Base-by-base conservation (phyloP, 1,140 invertebrate species). In the Theocolax elegans region DNA sequence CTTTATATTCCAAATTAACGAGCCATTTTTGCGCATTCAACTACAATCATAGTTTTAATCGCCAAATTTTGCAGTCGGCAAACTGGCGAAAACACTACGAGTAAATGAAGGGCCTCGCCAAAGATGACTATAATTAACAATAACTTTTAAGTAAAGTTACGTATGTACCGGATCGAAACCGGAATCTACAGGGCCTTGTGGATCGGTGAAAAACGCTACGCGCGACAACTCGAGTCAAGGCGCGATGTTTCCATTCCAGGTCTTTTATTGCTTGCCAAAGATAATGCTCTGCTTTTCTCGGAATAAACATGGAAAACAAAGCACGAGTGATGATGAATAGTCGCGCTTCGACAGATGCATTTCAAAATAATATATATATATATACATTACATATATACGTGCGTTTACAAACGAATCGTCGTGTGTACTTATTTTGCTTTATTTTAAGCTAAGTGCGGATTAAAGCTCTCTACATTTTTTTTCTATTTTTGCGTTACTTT, bases 131-230 rank as follows among this genome's bases (percentile, higher is more conserved):
- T 70, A 64, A 64, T 54, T 64, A 63, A 69, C 12, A 59, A 53
- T 62, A 69, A 64, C 15, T 27, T 29, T 64, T 27, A 58, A 65
- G 10, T 48, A 19, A 35, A 10, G 10, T 35, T 35, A n/a, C n/a
- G n/a, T n/a, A 27, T 60, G 49, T 63, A 31, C 40, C 17, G n/a
- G n/a, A 10, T 54, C 54, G 17, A 13, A 44, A 62, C 25, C 10
- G 29, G 29, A 25, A 7, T 56, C 73, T 77, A 71, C 44, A 76
- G 77, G 78, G 78, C 78, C 79, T 77, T 79, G 74, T 49, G 56
- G 74, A 74, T 79, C 72, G 74, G 78, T 81, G 73, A 79, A 77
- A 72, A 74, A 75, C 77, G 71, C 72, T 68, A 77, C 75, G 72
- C 73, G 74, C 73, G 68, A 74, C 46, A 35, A 51, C 25, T 9